Percentiles rank a stretch among this genome's conserved stretches.
Evolutionary conservation across 2,797 vertebrate genomes (phyloP).

Genomic region (Vultur gryphus): DNA sequence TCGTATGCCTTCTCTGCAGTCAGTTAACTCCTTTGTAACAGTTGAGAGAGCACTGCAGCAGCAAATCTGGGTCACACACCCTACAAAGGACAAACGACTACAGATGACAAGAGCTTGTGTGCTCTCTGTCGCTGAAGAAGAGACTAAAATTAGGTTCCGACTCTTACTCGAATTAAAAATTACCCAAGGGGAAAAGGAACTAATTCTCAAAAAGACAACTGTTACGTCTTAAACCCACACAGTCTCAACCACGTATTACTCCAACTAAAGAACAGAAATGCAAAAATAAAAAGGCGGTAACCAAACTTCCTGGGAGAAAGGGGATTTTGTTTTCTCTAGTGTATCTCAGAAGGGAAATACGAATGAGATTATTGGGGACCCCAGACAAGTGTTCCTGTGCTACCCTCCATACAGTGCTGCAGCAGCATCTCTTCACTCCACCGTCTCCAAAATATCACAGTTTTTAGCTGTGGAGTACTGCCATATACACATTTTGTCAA

Average conservation of each 20-base stretch:
- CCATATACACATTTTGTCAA: not conserved
- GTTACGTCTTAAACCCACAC: constrained; percentile 1
- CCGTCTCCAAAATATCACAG: not conserved
- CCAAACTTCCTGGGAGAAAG: not conserved
- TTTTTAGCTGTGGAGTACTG: not conserved
- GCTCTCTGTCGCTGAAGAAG: constrained; percentile 12
- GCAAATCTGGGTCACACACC: constrained; percentile 50
- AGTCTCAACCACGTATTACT: not conserved
- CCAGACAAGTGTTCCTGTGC: not conserved
- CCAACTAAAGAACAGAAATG: not conserved
- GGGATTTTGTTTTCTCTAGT: not conserved
- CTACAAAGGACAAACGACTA: constrained; percentile 21
- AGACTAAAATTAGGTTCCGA: constrained; percentile 49
- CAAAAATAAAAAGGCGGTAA: constrained; percentile 7
- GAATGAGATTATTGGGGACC: not conserved
- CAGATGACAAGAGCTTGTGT: not conserved
- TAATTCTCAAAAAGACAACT: constrained; percentile 11
- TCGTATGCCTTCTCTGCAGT: not conserved
- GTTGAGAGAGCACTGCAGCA: constrained; percentile 1
- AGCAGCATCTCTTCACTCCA: not conserved
- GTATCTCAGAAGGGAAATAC: not conserved
- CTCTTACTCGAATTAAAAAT: constrained; percentile 29
- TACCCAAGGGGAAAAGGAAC: constrained; percentile 1
- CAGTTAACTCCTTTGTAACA: not conserved
- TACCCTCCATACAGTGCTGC: not conserved